These are phyloP conservation scores for Acanthurus leucopareius DNA, from an alignment of 2,797 vertebrate genomes.

Conservation along the genomic window DNA sequence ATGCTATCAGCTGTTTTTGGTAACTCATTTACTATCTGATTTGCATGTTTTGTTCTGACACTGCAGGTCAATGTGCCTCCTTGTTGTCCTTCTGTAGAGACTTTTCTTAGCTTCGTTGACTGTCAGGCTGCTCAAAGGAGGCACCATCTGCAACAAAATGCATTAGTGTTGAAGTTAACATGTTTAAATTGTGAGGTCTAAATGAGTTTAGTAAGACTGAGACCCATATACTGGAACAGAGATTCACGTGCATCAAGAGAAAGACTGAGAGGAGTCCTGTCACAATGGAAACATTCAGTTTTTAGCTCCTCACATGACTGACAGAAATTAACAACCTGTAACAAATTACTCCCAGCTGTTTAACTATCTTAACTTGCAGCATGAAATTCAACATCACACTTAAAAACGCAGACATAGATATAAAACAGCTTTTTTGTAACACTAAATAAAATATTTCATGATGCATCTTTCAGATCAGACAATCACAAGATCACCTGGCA, in stretches of 20 bases:
- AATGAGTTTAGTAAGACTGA: not conserved
- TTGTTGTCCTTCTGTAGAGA: constrained; percentile 11
- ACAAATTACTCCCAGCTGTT: not conserved
- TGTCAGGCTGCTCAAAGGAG: constrained; percentile 10
- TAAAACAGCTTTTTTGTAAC: not conserved
- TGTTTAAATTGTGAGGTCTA: not conserved
- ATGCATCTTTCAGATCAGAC: not conserved
- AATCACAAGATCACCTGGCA: constrained; percentile 10
- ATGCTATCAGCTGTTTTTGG: constrained; percentile 17
- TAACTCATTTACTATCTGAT: constrained; percentile 23
- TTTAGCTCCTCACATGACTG: constrained; percentile 6
- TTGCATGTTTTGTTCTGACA: constrained; percentile 15
- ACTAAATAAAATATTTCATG: not conserved
- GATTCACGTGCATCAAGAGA: not conserved
- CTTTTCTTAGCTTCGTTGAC: constrained; percentile 20
- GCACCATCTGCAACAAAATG: constrained; percentile 59
- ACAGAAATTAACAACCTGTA: not conserved
- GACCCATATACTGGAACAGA: not conserved
- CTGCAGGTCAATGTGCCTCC: constrained; percentile 3
- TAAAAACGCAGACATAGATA: not conserved
- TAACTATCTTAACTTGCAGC: not conserved
- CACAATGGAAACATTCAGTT: constrained; percentile 3
- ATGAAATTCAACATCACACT: not conserved
- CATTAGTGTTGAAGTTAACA: not conserved
- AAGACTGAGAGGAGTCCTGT: not conserved